These are phyloP conservation scores for Tenualosa thibaudeaui DNA, from an alignment of 2,797 vertebrate genomes.

Conservation along the genomic window DNA sequence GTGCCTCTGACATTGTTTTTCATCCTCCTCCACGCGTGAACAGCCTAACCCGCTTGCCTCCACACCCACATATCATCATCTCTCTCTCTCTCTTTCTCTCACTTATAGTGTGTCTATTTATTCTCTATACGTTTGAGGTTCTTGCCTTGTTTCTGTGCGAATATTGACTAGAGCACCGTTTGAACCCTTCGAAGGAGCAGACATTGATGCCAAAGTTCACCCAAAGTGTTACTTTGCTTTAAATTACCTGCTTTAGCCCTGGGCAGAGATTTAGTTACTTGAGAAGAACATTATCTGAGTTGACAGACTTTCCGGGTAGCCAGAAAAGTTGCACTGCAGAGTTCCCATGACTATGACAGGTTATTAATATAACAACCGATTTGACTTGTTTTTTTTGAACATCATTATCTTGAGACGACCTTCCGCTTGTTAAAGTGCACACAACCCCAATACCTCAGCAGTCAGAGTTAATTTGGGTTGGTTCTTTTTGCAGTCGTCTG, in stretches of 20 bases:
- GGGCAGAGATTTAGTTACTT: neutral
- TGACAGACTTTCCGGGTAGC: neutral
- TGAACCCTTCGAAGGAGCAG: neutral
- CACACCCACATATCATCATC: neutral
- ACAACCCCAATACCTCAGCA: neutral
- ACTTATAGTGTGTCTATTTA: neutral
- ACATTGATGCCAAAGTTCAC: conserved; percentile 2
- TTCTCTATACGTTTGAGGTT: neutral
- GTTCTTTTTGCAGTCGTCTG: neutral
- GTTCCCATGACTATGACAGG: conserved; percentile 15
- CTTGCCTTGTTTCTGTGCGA: conserved; percentile 12
- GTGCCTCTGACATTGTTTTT: neutral
- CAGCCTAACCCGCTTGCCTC: neutral
- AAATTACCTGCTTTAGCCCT: neutral
- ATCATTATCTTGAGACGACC: neutral
- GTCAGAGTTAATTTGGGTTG: neutral
- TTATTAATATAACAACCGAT: conserved; percentile 28
- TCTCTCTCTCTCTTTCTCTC: neutral
- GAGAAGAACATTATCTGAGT: neutral
- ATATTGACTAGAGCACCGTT: conserved; percentile 35
- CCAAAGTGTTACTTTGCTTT: neutral
- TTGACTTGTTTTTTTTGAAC: neutral
- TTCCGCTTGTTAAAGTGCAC: neutral
- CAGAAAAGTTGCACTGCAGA: neutral
- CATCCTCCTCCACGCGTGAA: neutral